phyloP scores from a whole-genome alignment of 2,113 vertebrate species.

The Pangasianodon hypophthalmus region DNA sequence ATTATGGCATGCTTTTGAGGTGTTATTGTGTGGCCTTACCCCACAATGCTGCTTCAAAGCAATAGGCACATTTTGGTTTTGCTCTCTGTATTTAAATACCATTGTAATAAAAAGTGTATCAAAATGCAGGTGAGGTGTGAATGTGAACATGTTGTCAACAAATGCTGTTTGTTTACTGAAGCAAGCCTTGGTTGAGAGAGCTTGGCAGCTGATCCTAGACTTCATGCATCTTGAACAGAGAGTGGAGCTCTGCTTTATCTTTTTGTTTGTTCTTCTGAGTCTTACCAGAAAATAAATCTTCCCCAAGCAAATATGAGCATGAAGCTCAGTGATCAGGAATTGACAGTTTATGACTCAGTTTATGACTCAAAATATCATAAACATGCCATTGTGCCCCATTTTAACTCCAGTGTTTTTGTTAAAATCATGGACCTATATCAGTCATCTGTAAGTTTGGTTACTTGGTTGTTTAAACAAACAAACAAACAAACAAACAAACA shows the following conservation, averaged over 20 bases:
- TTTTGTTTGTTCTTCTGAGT: conserved; percentile 34
- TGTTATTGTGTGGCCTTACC: conserved; percentile 65
- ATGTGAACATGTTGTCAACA: conserved; percentile 60
- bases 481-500: background rate
- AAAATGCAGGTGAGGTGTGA: conserved; percentile 37
- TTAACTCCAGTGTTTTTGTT: conserved; percentile 39
- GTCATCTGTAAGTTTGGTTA: background rate
- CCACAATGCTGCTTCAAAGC: conserved; percentile 64
- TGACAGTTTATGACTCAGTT: conserved; percentile 44
- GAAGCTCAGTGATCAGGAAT: conserved; percentile 46
- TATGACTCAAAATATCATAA: background rate
- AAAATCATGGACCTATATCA: conserved; percentile 32
- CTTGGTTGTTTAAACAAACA: background rate
- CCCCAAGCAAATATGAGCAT: conserved; percentile 42
- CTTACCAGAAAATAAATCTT: background rate
- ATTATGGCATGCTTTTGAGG: conserved; percentile 69
- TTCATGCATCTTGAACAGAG: conserved; percentile 50
- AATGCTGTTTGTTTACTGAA: conserved; percentile 50
- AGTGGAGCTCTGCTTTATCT: conserved; percentile 37
- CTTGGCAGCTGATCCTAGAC: conserved; percentile 55
- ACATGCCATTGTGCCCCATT: background rate
- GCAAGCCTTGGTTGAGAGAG: conserved; percentile 57
- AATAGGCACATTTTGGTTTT: conserved; percentile 65
- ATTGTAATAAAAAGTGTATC: conserved; percentile 62
- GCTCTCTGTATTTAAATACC: conserved; percentile 61